Conservation (phyloP, 2,797 vertebrate genomes). For the Etheostoma perlongum region DNA sequence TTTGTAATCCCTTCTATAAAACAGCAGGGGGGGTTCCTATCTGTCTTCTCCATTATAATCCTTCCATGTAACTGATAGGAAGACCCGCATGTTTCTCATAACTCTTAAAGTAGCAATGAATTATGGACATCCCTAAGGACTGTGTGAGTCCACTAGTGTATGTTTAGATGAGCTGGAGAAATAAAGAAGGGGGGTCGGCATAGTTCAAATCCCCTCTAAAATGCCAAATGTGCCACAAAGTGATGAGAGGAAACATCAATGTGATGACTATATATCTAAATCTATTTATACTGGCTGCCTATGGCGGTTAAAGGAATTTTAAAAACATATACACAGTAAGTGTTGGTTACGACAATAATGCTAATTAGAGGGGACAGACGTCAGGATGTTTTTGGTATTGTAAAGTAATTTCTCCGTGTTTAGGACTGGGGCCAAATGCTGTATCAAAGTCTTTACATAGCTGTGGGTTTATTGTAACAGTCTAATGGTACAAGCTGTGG, state of each 20-base stretch:
- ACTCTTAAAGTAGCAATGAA: conserved; percentile 67
- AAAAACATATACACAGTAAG: background rate
- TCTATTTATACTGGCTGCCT: conserved; percentile 40
- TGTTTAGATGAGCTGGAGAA: conserved; percentile 35
- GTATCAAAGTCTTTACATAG: conserved; percentile 27
- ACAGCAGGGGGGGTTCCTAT: conserved; percentile 49
- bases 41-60: conserved; percentile 69
- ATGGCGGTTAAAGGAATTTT: background rate
- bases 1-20: conserved; percentile 59
- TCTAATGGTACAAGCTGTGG: conserved; percentile 40
- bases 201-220: conserved; percentile 23
- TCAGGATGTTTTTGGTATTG: conserved; percentile 1
- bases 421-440: conserved; percentile 22
- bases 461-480: conserved; percentile 37
- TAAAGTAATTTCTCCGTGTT: conserved; percentile 25
- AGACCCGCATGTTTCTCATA: conserved; percentile 55
- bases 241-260: conserved; percentile 45
- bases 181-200: conserved; percentile 17
- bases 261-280: conserved; percentile 29
- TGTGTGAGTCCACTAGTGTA: conserved; percentile 16
- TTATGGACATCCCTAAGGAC: conserved; percentile 51
- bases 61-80: conserved; percentile 75
- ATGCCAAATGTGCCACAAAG: conserved; percentile 42
- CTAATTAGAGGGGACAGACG: background rate
- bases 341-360: conserved; percentile 30